Evolutionary conservation across 2,888 invertebrate genomes (phyloP), one percentile per base, ranked within the genome.

Genomic region (Lomographa bimaculata): DNA sequence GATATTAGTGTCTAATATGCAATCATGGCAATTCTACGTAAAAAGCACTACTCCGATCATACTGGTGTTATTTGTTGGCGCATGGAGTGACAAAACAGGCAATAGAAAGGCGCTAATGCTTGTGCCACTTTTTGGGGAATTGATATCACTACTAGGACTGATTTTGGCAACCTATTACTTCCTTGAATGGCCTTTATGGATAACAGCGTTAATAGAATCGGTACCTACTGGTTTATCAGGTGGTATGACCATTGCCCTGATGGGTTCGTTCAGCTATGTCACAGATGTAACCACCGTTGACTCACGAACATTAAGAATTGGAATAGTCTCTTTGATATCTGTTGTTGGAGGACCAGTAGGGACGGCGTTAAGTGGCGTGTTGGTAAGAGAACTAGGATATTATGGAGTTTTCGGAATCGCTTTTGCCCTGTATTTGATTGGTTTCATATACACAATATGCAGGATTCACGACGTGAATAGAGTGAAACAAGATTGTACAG

Each of bases 21-120:
- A 84, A 12, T 79, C 90, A 8, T 91, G 91, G 90, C 89, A 86
- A 56, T 79, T 83, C 6, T 83, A 91, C 0, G 53, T 92, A 5
- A 90, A 91, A 46, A 91, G 90, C 49, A 73, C 89, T 10, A 60
- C 92, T 18, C 91, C 92, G 10, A 89, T 91, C 0, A 58, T 91
- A n/a, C 68, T 90, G 0, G 90, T 92, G 29, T 56, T 91, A 11
- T 91, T 92, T 47, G 74, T 92, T 10, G 92, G 92, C 2, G 90
- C 92, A 0, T 92, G 92, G 92, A 91, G 91, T 52, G 92, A 92
- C 50, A 81, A 86, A 49, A 90, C 90, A 25, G 91, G 91, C 4
- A 86, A 90, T 38, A 78, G 92, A 46, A 92, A 92, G 66, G 77
- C 82, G 0, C 80, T 91, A 36, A 90, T 92, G 81, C 59, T 92